A percentile compares a stretch with the other conserved stretches of the same genome.
Evolutionary conservation across 2,888 invertebrate species (phyloP).

Genomic region (Campoplex capitator): DNA sequence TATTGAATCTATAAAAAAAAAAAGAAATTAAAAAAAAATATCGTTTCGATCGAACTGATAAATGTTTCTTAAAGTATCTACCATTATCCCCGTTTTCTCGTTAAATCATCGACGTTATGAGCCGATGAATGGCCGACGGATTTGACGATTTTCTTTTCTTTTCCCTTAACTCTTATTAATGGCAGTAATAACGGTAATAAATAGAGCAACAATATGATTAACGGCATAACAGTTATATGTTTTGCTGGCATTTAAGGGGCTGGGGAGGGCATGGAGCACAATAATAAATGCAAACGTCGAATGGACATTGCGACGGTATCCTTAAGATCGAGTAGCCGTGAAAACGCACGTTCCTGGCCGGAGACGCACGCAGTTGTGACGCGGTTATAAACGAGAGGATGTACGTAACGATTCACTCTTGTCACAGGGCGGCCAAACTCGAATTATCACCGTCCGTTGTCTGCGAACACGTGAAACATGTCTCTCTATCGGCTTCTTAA

Average conservation of each 20-base stretch:
- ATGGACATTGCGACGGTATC: slow-evolving; percentile 58
- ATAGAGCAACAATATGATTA: slow-evolving; percentile 78
- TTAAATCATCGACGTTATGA: slow-evolving; percentile 21
- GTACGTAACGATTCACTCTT: slow-evolving; percentile 81
- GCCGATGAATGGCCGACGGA: slow-evolving; percentile 65
- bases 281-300: slow-evolving; percentile 63
- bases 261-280: slow-evolving; percentile 41
- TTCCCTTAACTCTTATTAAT: slow-evolving; percentile 72
- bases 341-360: slow-evolving; percentile 57
- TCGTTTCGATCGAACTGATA: neutral
- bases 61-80: neutral
- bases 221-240: slow-evolving; percentile 77
- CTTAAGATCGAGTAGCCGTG: slow-evolving; percentile 59
- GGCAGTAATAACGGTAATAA: slow-evolving; percentile 80
- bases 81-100: slow-evolving; percentile 25
- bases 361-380: slow-evolving; percentile 56
- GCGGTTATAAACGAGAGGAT: slow-evolving; percentile 66
- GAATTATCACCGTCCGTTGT: slow-evolving; percentile 84
- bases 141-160: slow-evolving; percentile 47
- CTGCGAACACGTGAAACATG: slow-evolving; percentile 83
- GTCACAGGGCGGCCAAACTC: slow-evolving; percentile 84
- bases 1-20: neutral
- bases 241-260: slow-evolving; percentile 11
- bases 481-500: slow-evolving; percentile 78
- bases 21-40: slow-evolving; percentile 7